phyloP scores from a whole-genome alignment of 2,888 invertebrate genomes.

The Crematogaster levior region DNA sequence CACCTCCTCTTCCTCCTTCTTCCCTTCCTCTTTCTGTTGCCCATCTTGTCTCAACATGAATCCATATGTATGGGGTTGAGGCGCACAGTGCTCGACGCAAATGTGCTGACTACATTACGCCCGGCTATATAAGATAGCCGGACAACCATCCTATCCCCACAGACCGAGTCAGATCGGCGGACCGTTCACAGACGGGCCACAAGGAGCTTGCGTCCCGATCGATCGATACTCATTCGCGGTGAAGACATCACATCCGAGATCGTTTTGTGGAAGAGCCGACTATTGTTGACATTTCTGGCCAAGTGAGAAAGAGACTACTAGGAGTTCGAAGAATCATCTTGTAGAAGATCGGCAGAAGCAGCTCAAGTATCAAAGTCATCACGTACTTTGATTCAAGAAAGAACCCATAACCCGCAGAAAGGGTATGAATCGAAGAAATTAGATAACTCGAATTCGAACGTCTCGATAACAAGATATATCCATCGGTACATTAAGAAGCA shows the following conservation, averaged over 20 bases:
- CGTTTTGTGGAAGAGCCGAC: not conserved
- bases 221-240: slow-evolving; percentile 20
- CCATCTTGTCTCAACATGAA: slow-evolving; percentile 70
- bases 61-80: slow-evolving; percentile 83
- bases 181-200: slow-evolving; percentile 79
- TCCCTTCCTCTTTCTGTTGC: slow-evolving; percentile 33
- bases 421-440: not conserved
- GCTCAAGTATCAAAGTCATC: not conserved
- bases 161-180: slow-evolving; percentile 83
- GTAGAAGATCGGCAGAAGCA: not conserved
- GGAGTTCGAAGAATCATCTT: not conserved
- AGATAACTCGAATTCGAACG: not conserved
- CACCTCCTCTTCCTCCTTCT: slow-evolving; percentile 35
- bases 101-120: slow-evolving; percentile 85
- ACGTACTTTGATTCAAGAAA: not conserved
- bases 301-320: slow-evolving; percentile 16
- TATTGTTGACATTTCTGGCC: not conserved
- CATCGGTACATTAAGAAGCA: not conserved
- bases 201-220: slow-evolving; percentile 59
- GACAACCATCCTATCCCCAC: slow-evolving; percentile 82
- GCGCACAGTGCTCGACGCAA: slow-evolving; percentile 77
- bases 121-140: slow-evolving; percentile 83
- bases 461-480: not conserved
- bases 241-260: slow-evolving; percentile 9
- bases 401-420: not conserved